phyloP scores from a whole-genome alignment of 2,888 invertebrate genomes.

The Thereva nobilitata region DNA sequence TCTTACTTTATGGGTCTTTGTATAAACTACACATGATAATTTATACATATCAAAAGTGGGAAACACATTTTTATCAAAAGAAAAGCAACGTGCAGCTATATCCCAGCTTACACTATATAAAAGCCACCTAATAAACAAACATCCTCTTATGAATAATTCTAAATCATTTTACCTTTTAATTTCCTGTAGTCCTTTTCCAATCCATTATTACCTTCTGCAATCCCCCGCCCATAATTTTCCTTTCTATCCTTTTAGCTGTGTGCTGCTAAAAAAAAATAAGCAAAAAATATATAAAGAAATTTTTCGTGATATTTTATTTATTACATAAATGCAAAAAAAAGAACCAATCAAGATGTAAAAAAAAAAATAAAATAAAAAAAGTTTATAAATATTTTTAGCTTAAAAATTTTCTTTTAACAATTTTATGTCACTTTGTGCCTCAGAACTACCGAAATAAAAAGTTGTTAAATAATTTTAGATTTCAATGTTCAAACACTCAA shows the following conservation, averaged over 20 bases:
- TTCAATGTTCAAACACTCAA: constrained; percentile 10
- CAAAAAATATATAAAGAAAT: no score
- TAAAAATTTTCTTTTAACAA: not conserved
- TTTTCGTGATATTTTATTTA: no score
- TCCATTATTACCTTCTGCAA: no score
- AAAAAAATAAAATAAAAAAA: constrained; percentile 18
- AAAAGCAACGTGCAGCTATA: constrained; percentile 5
- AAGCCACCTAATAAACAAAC: not conserved
- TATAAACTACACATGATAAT: not conserved
- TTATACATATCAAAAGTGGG: constrained; percentile 15
- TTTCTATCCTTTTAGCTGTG: no score
- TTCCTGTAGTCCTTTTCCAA: no score
- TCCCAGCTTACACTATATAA: not conserved
- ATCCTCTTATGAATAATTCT: no score
- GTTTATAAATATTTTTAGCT: constrained; percentile 15
- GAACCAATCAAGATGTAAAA: not conserved
- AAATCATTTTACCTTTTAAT: no score
- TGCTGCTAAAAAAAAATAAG: no score
- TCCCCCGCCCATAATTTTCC: no score
- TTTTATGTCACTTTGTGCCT: constrained; percentile 36
- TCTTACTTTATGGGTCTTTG: no score
- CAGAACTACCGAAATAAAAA: constrained; percentile 21
- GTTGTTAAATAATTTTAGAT: constrained; percentile 19
- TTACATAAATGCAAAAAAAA: no score
- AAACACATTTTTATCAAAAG: no score